Conservation (phyloP, 2,797 vertebrate genomes). For the Syndactyla subalaris region DNA sequence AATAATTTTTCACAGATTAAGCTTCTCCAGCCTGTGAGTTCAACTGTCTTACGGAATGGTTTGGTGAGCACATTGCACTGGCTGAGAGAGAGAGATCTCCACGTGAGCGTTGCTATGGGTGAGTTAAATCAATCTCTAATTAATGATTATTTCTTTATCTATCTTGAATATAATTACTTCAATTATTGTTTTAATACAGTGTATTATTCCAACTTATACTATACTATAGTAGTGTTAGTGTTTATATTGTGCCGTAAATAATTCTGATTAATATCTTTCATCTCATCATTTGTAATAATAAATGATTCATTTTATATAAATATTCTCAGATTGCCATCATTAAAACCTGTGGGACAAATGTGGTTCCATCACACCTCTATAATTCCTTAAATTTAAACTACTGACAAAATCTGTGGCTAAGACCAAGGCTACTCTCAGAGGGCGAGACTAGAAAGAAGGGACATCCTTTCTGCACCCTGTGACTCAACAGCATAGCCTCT, state of each 20-base stretch:
- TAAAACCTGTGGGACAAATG: background rate
- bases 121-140: background rate
- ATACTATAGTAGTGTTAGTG: too few species aligned
- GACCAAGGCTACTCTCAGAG: background rate
- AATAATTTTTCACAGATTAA: background rate
- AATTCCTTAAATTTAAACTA: background rate
- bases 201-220: background rate
- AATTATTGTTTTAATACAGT: background rate
- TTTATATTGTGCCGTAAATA: background rate
- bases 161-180: background rate
- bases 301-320: background rate
- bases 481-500: background rate
- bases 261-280: background rate
- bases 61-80: background rate
- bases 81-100: background rate
- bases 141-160: background rate
- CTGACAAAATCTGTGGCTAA: background rate
- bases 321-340: background rate
- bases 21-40: background rate
- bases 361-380: too few species aligned
- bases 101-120: background rate
- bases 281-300: background rate
- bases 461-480: background rate
- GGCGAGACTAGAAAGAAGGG: too few species aligned
- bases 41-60: accelerated